Evolutionary conservation across 2,888 invertebrate genomes (phyloP).

Genomic region (Byasa hedistus): DNA sequence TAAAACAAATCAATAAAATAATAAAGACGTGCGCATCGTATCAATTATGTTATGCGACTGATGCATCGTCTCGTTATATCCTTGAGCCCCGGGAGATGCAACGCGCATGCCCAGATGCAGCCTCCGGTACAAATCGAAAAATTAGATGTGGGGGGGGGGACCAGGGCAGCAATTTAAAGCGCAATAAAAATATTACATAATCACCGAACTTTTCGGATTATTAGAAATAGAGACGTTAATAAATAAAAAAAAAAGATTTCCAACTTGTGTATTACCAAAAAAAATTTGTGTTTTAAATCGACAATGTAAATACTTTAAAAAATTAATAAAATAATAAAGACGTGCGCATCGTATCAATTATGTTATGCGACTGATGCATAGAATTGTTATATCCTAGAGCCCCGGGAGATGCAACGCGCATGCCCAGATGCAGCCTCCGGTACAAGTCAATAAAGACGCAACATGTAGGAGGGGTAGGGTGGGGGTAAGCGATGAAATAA

Average conservation of each 20-base stretch:
- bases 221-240: too few species aligned
- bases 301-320: too few species aligned
- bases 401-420: conserved; percentile 32
- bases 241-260: too few species aligned
- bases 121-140: background rate
- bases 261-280: too few species aligned
- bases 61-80: too few species aligned
- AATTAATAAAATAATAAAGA: too few species aligned
- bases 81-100: background rate
- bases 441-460: conserved; percentile 6
- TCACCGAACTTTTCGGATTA: too few species aligned
- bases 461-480: background rate
- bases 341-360: background rate
- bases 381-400: background rate
- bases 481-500: background rate
- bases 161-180: too few species aligned
- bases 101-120: too few species aligned
- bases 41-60: background rate
- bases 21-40: background rate
- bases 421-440: conserved; percentile 30
- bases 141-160: background rate
- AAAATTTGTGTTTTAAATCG: too few species aligned
- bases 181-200: too few species aligned
- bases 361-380: background rate
- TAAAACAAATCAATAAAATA: background rate